Evolutionary conservation across 2,888 invertebrate genomes (phyloP), one percentile per base, ranked within the genome.

Genomic region (Lasioglossum zephyrum): DNA sequence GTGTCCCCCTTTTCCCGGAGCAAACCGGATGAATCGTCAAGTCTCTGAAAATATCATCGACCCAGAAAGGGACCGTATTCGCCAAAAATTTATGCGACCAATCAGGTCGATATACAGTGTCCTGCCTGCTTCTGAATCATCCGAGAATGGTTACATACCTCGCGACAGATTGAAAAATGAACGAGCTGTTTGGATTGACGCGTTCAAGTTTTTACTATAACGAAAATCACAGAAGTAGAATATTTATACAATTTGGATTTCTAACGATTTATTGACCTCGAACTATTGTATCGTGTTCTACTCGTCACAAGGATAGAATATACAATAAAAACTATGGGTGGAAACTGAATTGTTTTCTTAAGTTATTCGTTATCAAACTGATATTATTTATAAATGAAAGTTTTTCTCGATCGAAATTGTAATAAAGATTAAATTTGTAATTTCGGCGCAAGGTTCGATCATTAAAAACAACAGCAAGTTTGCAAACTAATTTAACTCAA

Each of bases 11-110:
- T 79, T 87, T 69, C 49, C 26, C 36, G 3, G 41, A 73, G 66
- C 39, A 72, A 84, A 86, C 77, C 41, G 82, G 77, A 77, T 81
- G 80, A 85, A 76, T 73, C 53, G 83, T 31, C 66, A 73, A 77
- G 47, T 73, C 73, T 16, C 39, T 18, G 77, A 69, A 77, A 76
- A 77, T 57, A 77, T 81, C 44, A 39, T 16, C 73, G 36, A 66
- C 39, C 31, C n/a, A 31, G 47, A 66, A 41, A 13, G 44, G 8
- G 11, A 11, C 18, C 16, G 18, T 22, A 13, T n/a, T 31, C 36
- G 16, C 47, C 36, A 47, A 11, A 39, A 74, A 47, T 81, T 82
- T 31, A 73, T 53, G 41, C 44, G 44, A 1, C 9, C 66, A 39
- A 74, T 57, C 41, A 57, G 11, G 22, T 36, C 73, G 80, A 44